phyloP scores from a whole-genome alignment of 2,113 vertebrate species.

The Willisornis vidua region DNA sequence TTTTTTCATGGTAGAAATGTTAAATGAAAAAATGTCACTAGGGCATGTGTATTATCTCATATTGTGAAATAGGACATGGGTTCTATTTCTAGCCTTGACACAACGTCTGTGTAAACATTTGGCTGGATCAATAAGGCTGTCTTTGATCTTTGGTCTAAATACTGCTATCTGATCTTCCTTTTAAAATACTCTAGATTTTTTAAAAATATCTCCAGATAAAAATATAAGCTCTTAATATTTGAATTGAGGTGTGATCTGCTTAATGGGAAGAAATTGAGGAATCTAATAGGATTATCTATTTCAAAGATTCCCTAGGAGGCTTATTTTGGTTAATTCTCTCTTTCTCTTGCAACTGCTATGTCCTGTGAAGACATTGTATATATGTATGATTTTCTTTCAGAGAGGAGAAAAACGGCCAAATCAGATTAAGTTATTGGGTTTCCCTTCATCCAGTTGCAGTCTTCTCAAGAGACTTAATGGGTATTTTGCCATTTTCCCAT shows the following conservation, averaged over 20 bases:
- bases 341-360: neutral
- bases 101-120: neutral
- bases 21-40: neutral
- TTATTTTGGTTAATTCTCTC: neutral
- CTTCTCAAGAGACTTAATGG: neutral
- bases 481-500: slow-evolving; percentile 4
- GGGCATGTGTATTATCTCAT: neutral
- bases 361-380: neutral
- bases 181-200: neutral
- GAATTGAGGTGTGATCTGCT: neutral
- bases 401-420: neutral
- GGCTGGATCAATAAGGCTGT: neutral
- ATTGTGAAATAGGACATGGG: neutral
- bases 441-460: neutral
- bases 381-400: neutral
- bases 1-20: neutral
- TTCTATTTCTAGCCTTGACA: neutral
- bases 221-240: neutral
- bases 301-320: neutral
- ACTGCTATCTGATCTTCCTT: neutral
- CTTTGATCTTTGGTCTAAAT: neutral
- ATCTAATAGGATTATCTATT: neutral
- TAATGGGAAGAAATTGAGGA: neutral
- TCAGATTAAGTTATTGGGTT: neutral
- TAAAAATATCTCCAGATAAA: neutral